phyloP scores from a whole-genome alignment of 2,797 vertebrate species.

The Tokudaia muenninki region DNA sequence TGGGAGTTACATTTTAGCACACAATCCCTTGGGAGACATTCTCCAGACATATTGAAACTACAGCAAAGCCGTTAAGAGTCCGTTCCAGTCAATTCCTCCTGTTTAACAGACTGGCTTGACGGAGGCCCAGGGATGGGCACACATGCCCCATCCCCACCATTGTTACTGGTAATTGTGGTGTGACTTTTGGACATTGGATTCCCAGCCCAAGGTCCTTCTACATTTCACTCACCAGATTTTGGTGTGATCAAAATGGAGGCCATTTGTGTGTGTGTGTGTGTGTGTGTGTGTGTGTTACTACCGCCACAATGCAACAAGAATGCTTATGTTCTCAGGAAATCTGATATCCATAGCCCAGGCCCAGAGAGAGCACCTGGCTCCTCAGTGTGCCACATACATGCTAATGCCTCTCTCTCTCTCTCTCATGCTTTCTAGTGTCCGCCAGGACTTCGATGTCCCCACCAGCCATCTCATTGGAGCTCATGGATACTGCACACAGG shows the following conservation, averaged over 20 bases:
- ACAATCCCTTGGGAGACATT: background rate
- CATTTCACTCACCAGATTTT: background rate
- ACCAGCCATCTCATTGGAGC: slow-evolving; percentile 93
- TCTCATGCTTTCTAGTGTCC: slow-evolving; percentile 88
- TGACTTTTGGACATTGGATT: background rate
- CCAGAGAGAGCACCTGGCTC: background rate
- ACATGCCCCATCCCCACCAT: background rate
- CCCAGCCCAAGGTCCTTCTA: background rate
- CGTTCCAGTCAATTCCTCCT: background rate
- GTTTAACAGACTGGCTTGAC: background rate
- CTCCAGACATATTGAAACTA: background rate
- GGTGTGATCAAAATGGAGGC: background rate
- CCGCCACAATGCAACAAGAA: background rate
- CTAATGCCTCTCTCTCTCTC: background rate
- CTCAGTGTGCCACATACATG: rapidly evolving
- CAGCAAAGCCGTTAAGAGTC: background rate
- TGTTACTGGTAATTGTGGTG: background rate
- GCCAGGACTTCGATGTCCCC: slow-evolving; percentile 94
- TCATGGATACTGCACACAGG: slow-evolving; percentile 98
- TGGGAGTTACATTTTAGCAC: background rate
- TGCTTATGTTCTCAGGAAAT: background rate
- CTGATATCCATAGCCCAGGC: background rate
- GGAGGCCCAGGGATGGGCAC: background rate
- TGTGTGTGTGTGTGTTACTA: too few relatives aligned
- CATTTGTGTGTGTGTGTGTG: too few relatives aligned